phyloP scores from a whole-genome alignment of 2,888 invertebrate genomes.

The Athrips mouffetella region DNA sequence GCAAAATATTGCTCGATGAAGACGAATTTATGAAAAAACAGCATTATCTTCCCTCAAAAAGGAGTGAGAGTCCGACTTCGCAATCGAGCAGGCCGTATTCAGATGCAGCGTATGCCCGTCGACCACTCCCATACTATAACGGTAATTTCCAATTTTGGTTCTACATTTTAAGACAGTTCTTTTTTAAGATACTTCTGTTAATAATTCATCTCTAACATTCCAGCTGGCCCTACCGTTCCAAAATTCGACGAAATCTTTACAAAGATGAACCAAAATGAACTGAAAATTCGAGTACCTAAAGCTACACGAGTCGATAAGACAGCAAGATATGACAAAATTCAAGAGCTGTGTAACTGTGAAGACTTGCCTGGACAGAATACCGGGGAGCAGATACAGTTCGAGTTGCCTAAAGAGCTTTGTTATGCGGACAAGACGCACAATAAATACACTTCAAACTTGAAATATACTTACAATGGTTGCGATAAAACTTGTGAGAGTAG shows the following conservation, averaged over 20 bases:
- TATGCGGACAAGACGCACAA: conserved; percentile 42
- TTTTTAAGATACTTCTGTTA: neutral
- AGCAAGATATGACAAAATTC: conserved; percentile 60
- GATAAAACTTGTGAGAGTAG: conserved; percentile 40
- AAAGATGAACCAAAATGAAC: conserved; percentile 66
- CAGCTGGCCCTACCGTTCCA: conserved; percentile 45
- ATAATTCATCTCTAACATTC: neutral
- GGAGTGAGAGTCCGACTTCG: conserved; percentile 21
- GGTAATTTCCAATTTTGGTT: neutral
- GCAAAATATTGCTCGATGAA: conserved; percentile 66
- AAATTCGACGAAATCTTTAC: conserved; percentile 69
- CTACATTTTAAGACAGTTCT: neutral
- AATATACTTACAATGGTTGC: conserved; percentile 53
- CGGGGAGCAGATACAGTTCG: conserved; percentile 68
- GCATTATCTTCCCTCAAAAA: conserved; percentile 35
- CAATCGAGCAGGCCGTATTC: neutral
- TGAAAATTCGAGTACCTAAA: conserved; percentile 69
- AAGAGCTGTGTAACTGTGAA: conserved; percentile 64
- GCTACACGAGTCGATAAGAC: conserved; percentile 54
- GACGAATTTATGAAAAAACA: conserved; percentile 46
- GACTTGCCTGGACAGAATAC: conserved; percentile 49
- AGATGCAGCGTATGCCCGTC: too few relatives aligned
- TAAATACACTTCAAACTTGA: conserved; percentile 54
- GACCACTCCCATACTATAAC: neutral
- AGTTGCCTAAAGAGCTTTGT: conserved; percentile 51